Percentiles rank a stretch among this genome's conserved stretches.
These are phyloP conservation scores for Psittacula cyanocephala DNA, from an alignment of 2,113 vertebrate species.

Conservation along the genomic window DNA sequence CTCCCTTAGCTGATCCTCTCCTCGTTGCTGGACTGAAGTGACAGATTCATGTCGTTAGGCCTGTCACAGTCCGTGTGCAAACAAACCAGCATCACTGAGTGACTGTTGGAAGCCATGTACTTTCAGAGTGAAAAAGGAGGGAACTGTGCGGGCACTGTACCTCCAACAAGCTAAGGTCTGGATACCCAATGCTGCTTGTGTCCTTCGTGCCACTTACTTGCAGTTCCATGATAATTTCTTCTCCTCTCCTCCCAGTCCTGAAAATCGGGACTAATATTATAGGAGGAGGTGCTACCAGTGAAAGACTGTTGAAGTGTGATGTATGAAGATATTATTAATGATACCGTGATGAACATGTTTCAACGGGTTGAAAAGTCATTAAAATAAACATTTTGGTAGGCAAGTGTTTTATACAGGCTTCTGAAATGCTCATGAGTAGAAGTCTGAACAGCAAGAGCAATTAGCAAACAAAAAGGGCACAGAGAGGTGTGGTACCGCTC, in stretches of 20 bases:
- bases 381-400: background rate
- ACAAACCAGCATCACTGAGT: background rate
- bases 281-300: background rate
- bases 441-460: background rate
- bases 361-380: background rate
- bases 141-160: background rate
- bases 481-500: background rate
- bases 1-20: background rate
- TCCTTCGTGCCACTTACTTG: rapidly evolving
- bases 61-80: background rate
- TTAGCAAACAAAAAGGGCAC: background rate
- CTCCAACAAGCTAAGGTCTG: background rate
- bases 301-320: background rate
- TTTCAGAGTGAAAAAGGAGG: background rate
- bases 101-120: background rate
- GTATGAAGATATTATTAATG: background rate
- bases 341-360: background rate
- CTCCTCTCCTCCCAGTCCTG: background rate
- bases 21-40: background rate
- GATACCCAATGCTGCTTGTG: rapidly evolving
- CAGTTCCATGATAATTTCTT: background rate
- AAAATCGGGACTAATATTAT: background rate
- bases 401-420: background rate
- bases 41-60: background rate
- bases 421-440: background rate